Percentiles rank a stretch among this genome's conserved stretches.
Evolutionary conservation across 2,113 vertebrate species (phyloP).

Genomic region (Kryptolebias marmoratus): DNA sequence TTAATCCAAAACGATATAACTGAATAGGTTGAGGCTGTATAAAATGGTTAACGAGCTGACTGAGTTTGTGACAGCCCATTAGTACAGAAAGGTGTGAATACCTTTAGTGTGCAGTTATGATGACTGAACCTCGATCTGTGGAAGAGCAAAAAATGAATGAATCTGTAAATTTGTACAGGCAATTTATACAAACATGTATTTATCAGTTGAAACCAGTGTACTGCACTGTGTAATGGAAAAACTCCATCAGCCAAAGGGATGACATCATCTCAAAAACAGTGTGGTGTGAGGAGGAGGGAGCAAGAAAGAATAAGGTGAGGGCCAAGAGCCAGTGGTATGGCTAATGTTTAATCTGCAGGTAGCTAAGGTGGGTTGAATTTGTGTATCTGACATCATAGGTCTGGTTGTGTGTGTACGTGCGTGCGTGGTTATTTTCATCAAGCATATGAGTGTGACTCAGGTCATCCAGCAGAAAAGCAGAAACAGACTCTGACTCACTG

Average conservation of each 20-base stretch:
- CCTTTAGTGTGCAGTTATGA: no score
- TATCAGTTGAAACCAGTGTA: no score
- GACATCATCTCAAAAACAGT: constrained; percentile 55
- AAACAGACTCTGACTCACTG: constrained; percentile 68
- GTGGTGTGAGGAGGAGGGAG: constrained; percentile 15
- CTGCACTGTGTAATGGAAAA: neutral
- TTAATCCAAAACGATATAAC: no score
- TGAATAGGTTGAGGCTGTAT: no score
- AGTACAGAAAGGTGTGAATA: no score
- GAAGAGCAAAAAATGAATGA: no score
- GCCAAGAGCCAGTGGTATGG: neutral
- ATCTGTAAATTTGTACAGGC: no score
- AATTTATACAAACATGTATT: no score
- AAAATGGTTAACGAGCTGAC: no score
- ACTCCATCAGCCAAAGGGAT: constrained; percentile 18
- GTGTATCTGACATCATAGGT: neutral
- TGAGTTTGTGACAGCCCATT: no score
- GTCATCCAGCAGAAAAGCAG: neutral
- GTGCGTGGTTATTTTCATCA: neutral
- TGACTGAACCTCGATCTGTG: no score
- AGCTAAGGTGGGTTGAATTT: neutral
- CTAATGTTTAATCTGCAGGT: constrained; percentile 31
- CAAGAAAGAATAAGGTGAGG: constrained; percentile 12
- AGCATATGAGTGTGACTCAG: constrained; percentile 20
- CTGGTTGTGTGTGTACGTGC: constrained; percentile 4